phyloP scores from a whole-genome alignment of 2,113 vertebrate species.

The Megaceryle torquata region DNA sequence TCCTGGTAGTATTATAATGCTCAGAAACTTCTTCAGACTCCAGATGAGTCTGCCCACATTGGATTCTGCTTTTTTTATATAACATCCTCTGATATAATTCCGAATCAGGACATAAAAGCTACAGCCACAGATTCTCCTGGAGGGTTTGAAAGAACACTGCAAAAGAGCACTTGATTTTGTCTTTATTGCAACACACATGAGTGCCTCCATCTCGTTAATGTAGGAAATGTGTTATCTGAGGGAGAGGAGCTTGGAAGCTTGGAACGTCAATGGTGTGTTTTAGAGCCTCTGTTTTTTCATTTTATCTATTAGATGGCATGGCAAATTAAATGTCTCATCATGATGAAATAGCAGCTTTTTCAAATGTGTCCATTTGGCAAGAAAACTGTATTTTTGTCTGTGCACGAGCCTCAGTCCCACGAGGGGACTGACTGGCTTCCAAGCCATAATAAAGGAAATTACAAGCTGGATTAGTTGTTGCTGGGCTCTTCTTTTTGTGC shows the following conservation, averaged over 20 bases:
- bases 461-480: background rate
- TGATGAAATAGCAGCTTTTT: slow-evolving; percentile 24
- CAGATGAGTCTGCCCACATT: background rate
- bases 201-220: slow-evolving; percentile 52
- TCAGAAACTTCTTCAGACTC: background rate
- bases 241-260: background rate
- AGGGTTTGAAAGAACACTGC: slow-evolving; percentile 4
- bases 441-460: slow-evolving; percentile 13
- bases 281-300: background rate
- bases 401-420: background rate
- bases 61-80: background rate
- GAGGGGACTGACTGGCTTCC: background rate
- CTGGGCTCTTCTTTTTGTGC: background rate
- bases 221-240: slow-evolving; percentile 43
- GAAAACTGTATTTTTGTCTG: slow-evolving; percentile 8
- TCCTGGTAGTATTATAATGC: background rate
- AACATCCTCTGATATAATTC: background rate
- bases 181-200: slow-evolving; percentile 59
- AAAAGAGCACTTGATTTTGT: slow-evolving; percentile 37
- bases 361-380: slow-evolving; percentile 41
- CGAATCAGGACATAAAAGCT: background rate
- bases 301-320: slow-evolving; percentile 37
- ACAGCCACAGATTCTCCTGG: background rate
- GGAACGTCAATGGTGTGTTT: background rate
- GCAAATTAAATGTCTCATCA: slow-evolving; percentile 41